phyloP scores from a whole-genome alignment of 2,113 vertebrate species.

The Columba janthina region DNA sequence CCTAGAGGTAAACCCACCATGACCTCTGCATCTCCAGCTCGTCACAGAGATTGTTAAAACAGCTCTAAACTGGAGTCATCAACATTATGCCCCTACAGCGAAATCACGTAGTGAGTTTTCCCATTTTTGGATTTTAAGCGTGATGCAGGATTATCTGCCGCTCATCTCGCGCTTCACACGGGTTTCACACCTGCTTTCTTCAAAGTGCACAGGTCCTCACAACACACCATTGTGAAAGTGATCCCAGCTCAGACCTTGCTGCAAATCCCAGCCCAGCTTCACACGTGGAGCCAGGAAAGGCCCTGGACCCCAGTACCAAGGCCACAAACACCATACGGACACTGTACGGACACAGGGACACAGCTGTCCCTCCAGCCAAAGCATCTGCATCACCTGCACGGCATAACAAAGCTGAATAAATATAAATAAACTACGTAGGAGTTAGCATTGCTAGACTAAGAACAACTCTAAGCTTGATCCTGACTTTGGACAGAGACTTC shows the following conservation, averaged over 20 bases:
- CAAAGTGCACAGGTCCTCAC: background rate
- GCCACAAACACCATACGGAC: fast-evolving
- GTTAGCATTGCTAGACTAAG: fast-evolving
- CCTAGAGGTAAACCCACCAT: fast-evolving
- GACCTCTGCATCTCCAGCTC: background rate
- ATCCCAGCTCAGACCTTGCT: fast-evolving
- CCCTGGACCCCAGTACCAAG: fast-evolving
- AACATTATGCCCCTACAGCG: fast-evolving
- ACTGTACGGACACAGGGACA: fast-evolving
- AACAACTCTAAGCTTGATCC: background rate
- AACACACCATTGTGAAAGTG: too few relatives aligned
- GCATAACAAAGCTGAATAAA: background rate
- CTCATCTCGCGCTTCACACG: fast-evolving
- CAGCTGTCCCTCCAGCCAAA: background rate
- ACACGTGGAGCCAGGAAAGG: fast-evolving
- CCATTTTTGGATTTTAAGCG: fast-evolving
- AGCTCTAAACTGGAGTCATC: fast-evolving
- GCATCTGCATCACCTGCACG: fast-evolving
- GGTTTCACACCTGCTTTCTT: background rate
- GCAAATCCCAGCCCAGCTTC: background rate
- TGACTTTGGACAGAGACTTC: background rate
- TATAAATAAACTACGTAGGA: fast-evolving
- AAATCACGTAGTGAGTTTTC: fast-evolving
- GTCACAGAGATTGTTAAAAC: fast-evolving
- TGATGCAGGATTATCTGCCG: background rate